phyloP scores from a whole-genome alignment of 1,140 invertebrate genomes.

The Drosophila kurseongensis region DNA sequence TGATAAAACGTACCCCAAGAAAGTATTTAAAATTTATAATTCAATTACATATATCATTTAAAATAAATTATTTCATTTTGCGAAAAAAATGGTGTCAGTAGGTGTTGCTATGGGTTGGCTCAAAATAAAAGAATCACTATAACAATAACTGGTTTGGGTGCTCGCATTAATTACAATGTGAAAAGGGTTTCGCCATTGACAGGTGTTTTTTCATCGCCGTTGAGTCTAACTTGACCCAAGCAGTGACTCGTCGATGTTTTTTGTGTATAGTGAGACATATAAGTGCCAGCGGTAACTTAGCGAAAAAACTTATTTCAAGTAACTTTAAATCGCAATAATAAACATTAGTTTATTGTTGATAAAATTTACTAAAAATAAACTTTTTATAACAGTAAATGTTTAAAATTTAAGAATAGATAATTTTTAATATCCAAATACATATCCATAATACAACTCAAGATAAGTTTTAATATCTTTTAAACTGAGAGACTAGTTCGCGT shows the following conservation, averaged over 20 bases:
- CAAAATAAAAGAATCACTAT: neutral
- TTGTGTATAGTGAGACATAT: neutral
- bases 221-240: slow-evolving; percentile 1
- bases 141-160: slow-evolving; percentile 5
- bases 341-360: no score
- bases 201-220: slow-evolving; percentile 10
- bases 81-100: no score
- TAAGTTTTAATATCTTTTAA: no score
- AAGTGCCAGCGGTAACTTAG: neutral
- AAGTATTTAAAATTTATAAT: neutral
- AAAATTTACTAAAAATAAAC: no score
- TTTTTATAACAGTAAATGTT: no score
- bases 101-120: no score
- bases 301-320: neutral
- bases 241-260: neutral
- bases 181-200: neutral
- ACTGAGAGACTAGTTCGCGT: no score
- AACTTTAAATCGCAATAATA: neutral
- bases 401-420: no score
- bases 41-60: no score
- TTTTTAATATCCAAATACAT: no score
- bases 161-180: neutral
- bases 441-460: no score
- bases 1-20: neutral
- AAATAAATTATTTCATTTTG: neutral